Evolutionary conservation across 2,113 vertebrate genomes (phyloP), one percentile per base, ranked within the genome.

Genomic region (Alexandromys fortis): DNA sequence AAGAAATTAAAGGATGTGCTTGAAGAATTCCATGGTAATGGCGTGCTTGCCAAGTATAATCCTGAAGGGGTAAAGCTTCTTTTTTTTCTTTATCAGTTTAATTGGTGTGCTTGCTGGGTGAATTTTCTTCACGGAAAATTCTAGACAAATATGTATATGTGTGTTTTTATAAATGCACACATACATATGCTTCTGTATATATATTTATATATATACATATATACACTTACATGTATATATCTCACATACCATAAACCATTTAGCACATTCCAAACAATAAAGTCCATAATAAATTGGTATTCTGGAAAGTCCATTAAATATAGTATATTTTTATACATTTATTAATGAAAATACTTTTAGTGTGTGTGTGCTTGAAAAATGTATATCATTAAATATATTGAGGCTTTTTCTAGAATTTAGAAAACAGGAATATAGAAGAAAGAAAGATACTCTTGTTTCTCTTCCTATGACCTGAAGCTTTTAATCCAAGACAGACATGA

Each of bases 1-100:
- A 99, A 99, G 99, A 99, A 99, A 98, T 98, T 99, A 97, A 99
- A 99, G 94, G 99, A 99, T 96, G 99, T 99, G 97, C 98, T 99
- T 95, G 99, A 99, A 98, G 99, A 99, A 98, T 99, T 99, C 98
- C 99, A 99, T 97, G 99, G 99, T 97, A 99, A 98, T 97, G 99
- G 99, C 42, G 99, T 99, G 86, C 98, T 99, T 98, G 99, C 99
- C 96, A 99, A 99, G 97, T 99, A 99, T 97, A 99, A 99, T 98
- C 99, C 99, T 92, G 99, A 99, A 98, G 99, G 99, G 99, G 99
- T 99, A 99, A 98, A 97, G 92, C 28, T 96, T 97, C 35, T 98
- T 98, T 65, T 97, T 97, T 98, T 90, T 90, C 92, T 95, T 85
- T 93, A 79, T 94, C 0, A 61, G 3, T 87, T 92, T 93, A 38